phyloP scores from a whole-genome alignment of 1,140 invertebrate genomes.

The Drosophila orena region DNA sequence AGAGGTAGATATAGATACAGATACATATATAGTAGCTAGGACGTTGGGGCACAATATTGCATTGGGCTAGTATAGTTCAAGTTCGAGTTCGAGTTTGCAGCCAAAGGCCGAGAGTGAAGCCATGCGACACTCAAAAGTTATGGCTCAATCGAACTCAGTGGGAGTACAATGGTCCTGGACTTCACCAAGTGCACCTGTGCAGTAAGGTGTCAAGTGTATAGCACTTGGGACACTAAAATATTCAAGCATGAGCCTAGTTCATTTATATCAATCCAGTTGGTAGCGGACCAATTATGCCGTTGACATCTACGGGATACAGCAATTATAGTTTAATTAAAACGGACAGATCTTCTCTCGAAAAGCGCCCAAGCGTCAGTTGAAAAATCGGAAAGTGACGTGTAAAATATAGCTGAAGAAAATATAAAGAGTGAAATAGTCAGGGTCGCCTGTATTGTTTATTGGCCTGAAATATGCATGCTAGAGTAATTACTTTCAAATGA shows the following conservation, averaged over 20 bases:
- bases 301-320: neutral
- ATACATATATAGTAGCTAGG: too few species aligned
- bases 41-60: neutral
- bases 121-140: constrained; percentile 62
- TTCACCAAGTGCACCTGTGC: too few species aligned
- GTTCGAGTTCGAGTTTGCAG: constrained; percentile 10
- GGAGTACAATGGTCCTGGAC: constrained; percentile 6
- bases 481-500: too few species aligned
- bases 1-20: constrained; percentile 2
- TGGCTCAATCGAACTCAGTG: constrained; percentile 31
- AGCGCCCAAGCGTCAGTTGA: neutral
- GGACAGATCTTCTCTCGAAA: neutral
- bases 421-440: too few species aligned
- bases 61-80: neutral
- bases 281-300: neutral
- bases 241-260: neutral
- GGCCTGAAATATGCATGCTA: too few species aligned
- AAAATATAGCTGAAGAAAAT: too few species aligned
- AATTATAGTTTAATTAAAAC: neutral
- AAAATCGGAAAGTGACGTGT: neutral
- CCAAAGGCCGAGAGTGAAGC: constrained; percentile 17
- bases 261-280: neutral
- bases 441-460: too few species aligned
- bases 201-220: too few species aligned
- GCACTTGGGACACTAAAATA: neutral